Evolutionary conservation across 2,888 invertebrate genomes (phyloP).

Genomic region (Aphodius sticticus): DNA sequence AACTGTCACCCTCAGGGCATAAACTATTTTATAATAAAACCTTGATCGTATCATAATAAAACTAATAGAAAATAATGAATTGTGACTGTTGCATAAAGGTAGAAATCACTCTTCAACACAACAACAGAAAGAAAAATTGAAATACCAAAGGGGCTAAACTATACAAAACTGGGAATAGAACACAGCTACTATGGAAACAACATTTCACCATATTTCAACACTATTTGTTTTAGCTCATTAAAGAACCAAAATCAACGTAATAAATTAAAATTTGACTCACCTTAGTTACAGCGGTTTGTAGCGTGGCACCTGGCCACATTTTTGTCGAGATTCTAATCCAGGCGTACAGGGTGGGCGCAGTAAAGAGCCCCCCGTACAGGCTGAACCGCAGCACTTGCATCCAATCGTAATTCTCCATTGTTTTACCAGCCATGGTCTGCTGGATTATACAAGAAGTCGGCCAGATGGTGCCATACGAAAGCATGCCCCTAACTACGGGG

Average conservation of each 20-base stretch:
- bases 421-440: constrained; percentile 73
- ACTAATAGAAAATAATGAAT: too few relatives aligned
- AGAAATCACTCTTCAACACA: too few relatives aligned
- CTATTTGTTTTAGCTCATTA: background rate
- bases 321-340: constrained; percentile 81
- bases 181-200: background rate
- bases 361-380: constrained; percentile 81
- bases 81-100: too few relatives aligned
- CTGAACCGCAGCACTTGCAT: constrained; percentile 76
- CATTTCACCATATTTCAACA: constrained; percentile 6
- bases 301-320: constrained; percentile 77
- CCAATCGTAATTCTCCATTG: constrained; percentile 73
- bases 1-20: too few relatives aligned
- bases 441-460: constrained; percentile 77
- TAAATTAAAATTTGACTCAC: constrained; percentile 58
- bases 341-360: constrained; percentile 81
- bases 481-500: constrained; percentile 71
- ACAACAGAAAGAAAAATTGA: too few relatives aligned
- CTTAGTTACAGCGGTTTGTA: constrained; percentile 77
- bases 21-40: too few relatives aligned
- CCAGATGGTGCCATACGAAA: constrained; percentile 76
- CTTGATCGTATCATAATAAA: too few relatives aligned
- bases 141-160: too few relatives aligned
- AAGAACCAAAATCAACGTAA: background rate
- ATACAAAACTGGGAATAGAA: background rate